Conservation (phyloP, 2,888 invertebrate genomes). For the Cecidostiba fungosa region DNA sequence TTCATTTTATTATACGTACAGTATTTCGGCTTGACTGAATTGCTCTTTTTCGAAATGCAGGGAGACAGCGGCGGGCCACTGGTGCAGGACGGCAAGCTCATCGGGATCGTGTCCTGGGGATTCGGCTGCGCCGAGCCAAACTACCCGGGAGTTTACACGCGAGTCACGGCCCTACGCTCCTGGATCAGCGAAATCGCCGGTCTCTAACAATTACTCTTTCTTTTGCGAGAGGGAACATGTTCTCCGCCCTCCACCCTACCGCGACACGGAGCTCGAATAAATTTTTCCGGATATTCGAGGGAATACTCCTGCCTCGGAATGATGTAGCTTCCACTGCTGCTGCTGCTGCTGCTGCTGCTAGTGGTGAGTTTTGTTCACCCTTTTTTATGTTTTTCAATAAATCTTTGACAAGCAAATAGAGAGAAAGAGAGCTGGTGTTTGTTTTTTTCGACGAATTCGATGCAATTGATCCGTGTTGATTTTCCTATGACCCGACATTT, state of each 20-base stretch:
- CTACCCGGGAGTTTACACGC: slow-evolving; percentile 83
- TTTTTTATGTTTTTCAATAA: slow-evolving; percentile 34
- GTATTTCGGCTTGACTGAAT: neutral
- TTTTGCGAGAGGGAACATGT: neutral
- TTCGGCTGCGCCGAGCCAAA: slow-evolving; percentile 81
- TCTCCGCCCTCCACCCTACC: neutral
- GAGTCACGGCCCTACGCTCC: slow-evolving; percentile 76
- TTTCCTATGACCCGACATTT: neutral
- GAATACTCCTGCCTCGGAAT: too few relatives aligned
- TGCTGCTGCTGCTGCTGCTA: neutral
- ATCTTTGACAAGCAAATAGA: slow-evolving; percentile 17
- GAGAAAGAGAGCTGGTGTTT: neutral
- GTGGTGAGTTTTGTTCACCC: neutral
- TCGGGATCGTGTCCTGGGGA: slow-evolving; percentile 84
- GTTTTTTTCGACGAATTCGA: neutral
- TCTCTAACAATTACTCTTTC: slow-evolving; percentile 54
- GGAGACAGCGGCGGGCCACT: slow-evolving; percentile 85
- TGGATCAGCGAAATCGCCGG: slow-evolving; percentile 70
- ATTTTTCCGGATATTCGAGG: neutral
- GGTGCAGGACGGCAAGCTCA: slow-evolving; percentile 79
- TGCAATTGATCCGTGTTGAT: neutral
- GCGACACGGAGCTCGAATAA: neutral
- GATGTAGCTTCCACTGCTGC: too few relatives aligned
- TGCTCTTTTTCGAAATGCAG: slow-evolving; percentile 70
- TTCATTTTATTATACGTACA: neutral